These are phyloP conservation scores for Florisuga fusca DNA, from an alignment of 2,797 vertebrate genomes.

Conservation along the genomic window DNA sequence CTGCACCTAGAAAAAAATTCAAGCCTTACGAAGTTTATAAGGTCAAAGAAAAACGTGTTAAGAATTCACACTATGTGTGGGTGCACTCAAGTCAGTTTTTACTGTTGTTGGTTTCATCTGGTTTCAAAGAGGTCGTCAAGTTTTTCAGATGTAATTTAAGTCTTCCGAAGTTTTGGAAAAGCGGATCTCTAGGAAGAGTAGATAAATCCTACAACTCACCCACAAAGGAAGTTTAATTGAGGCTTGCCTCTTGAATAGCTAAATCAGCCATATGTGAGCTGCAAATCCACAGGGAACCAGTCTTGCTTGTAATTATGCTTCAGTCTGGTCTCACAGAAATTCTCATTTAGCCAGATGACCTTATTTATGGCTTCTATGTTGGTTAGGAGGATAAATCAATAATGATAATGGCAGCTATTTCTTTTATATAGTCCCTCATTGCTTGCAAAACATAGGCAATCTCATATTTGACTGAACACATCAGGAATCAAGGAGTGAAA, in stretches of 20 bases:
- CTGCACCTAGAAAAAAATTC: not conserved
- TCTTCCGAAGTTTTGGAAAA: not conserved
- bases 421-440: not conserved
- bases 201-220: not conserved
- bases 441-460: not conserved
- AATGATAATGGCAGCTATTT: not conserved
- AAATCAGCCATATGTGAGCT: not conserved
- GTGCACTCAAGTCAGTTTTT: not conserved
- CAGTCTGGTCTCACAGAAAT: not conserved
- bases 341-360: not conserved
- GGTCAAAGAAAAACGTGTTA: conserved; percentile 1
- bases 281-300: not conserved
- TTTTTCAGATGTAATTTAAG: not conserved
- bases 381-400: not conserved
- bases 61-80: not conserved
- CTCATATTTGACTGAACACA: not conserved
- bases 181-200: not conserved
- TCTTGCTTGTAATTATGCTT: not conserved
- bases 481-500: not conserved
- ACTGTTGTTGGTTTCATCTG: not conserved
- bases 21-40: not conserved
- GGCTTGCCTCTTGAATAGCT: not conserved
- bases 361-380: not conserved
- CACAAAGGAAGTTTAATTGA: not conserved
- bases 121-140: not conserved